These are phyloP conservation scores for Aulostomus chinensis DNA, from an alignment of 2,797 vertebrate genomes.

Conservation along the genomic window DNA sequence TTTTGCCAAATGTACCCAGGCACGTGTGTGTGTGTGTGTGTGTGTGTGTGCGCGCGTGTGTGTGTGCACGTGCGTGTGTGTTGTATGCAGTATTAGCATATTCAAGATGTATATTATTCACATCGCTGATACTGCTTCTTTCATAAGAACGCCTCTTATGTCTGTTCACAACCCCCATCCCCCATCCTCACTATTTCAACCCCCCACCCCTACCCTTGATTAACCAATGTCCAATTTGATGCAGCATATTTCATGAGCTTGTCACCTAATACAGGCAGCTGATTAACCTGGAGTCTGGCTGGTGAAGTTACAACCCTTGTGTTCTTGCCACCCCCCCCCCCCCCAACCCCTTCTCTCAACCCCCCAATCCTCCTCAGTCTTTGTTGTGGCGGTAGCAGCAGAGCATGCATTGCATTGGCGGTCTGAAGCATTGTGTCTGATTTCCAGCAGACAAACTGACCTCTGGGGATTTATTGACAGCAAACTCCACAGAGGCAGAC, in stretches of 20 bases:
- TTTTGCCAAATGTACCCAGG: conserved; percentile 64
- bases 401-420: conserved; percentile 93
- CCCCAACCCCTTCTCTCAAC: not conserved
- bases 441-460: conserved; percentile 99
- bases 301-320: conserved; percentile 85
- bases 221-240: conserved; percentile 81
- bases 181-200: conserved; percentile 59
- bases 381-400: conserved; percentile 96
- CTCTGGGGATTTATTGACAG: conserved; percentile 99
- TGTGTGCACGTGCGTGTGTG: conserved; percentile 50
- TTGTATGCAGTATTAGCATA: conserved; percentile 80
- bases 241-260: conserved; percentile 77
- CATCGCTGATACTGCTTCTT: conserved; percentile 77
- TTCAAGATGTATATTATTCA: conserved; percentile 84
- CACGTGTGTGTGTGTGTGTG: conserved; percentile 64
- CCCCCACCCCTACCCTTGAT: conserved; percentile 57
- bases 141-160: conserved; percentile 71
- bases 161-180: conserved; percentile 68
- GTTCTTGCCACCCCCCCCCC: conserved; percentile 35
- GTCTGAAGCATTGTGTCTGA: conserved; percentile 99
- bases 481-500: conserved; percentile 94
- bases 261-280: conserved; percentile 97
- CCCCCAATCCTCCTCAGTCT: conserved; percentile 59
- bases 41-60: too few species aligned
- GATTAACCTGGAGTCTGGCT: conserved; percentile 95